Conservation (phyloP, 2,888 invertebrate species). For the Trichogramma dendrolimi region DNA sequence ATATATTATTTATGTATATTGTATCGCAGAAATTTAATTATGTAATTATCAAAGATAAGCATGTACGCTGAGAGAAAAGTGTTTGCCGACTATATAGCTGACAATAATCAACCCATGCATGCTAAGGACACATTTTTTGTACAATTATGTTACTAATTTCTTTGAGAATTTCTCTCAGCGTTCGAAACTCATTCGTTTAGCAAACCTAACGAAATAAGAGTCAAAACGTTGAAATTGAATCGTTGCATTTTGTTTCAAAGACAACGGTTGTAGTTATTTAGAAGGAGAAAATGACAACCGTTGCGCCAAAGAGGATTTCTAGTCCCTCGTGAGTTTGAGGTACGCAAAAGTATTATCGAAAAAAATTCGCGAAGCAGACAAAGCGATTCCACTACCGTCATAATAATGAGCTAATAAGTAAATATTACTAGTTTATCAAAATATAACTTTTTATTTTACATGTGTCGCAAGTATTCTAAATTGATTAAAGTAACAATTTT, state of each 20-base stretch:
- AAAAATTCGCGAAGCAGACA: background rate
- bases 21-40: too few relatives aligned
- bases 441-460: too few relatives aligned
- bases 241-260: slow-evolving; percentile 18
- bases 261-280: slow-evolving; percentile 19
- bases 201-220: background rate
- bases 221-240: slow-evolving; percentile 5
- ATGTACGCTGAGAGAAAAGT: too few relatives aligned
- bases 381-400: background rate
- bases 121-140: background rate
- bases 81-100: background rate
- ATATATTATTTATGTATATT: too few relatives aligned
- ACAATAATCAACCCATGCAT: background rate
- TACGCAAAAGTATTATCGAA: background rate
- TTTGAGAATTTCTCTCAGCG: too few relatives aligned
- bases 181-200: too few relatives aligned
- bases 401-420: slow-evolving; percentile 1
- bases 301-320: slow-evolving; percentile 50
- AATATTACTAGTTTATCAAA: too few relatives aligned
- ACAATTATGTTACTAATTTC: background rate
- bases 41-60: too few relatives aligned
- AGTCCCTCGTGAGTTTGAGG: slow-evolving; percentile 38
- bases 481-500: too few relatives aligned
- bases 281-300: slow-evolving; percentile 31
- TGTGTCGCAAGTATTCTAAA: too few relatives aligned